Evolutionary conservation across 2,797 vertebrate species (phyloP).

Genomic region (Pseudocheirus occidentalis): DNA sequence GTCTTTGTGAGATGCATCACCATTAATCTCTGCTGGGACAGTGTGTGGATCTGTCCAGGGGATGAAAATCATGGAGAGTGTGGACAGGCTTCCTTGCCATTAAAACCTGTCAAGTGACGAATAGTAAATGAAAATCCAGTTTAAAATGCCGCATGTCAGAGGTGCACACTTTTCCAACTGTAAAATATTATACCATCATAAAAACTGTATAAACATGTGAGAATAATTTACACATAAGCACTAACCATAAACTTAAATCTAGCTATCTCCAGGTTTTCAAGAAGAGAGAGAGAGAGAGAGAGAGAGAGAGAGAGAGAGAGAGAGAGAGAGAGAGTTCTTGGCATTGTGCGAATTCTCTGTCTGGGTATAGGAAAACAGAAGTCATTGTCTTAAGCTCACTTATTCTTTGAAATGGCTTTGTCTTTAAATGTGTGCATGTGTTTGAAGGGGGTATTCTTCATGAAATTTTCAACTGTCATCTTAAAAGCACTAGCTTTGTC

Average conservation of each 20-base stretch:
- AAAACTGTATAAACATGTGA: slow-evolving; percentile 28
- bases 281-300: not conserved
- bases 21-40: not conserved
- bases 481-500: not conserved
- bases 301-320: not conserved
- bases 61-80: slow-evolving; percentile 3
- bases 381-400: slow-evolving; percentile 27
- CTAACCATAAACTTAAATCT: slow-evolving; percentile 45
- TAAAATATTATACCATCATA: slow-evolving; percentile 38
- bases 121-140: slow-evolving; percentile 15
- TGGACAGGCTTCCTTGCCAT: slow-evolving; percentile 14
- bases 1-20: not conserved
- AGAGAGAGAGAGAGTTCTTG: not conserved
- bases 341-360: slow-evolving; percentile 33
- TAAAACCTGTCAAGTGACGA: slow-evolving; percentile 1
- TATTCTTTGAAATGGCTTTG: slow-evolving; percentile 42
- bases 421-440: slow-evolving; percentile 17
- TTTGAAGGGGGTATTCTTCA: not conserved
- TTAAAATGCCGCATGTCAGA: not conserved
- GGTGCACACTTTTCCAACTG: slow-evolving; percentile 26
- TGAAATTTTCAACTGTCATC: not conserved
- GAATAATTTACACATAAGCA: slow-evolving; percentile 30
- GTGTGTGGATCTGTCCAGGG: not conserved
- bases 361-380: slow-evolving; percentile 35
- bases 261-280: not conserved